phyloP scores from a whole-genome alignment of 2,797 vertebrate genomes.

The Falco peregrinus region DNA sequence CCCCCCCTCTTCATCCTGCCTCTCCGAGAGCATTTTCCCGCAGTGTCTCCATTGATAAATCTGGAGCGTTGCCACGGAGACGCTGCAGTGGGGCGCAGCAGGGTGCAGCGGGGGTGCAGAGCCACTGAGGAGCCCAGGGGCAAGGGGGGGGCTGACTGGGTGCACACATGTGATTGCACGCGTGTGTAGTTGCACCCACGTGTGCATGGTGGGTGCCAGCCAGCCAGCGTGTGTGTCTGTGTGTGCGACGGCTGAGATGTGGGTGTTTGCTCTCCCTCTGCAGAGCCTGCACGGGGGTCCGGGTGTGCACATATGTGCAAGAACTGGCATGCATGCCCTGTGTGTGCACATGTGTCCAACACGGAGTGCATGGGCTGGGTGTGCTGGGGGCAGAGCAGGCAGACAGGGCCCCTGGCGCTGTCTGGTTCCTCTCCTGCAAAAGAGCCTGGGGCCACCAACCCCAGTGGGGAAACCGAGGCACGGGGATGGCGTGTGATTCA shows the following conservation, averaged over 20 bases:
- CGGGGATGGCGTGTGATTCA: fast-evolving
- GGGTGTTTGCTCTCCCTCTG: background rate
- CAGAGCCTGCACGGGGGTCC: fast-evolving
- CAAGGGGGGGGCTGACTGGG: too few relatives aligned
- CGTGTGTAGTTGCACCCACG: background rate
- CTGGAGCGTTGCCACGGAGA: conserved; percentile 19
- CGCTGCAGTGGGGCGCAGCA: background rate
- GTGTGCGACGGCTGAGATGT: background rate
- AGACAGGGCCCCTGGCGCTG: fast-evolving
- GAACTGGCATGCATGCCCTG: background rate
- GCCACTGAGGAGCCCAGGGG: background rate
- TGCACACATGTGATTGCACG: fast-evolving
- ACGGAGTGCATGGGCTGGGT: fast-evolving
- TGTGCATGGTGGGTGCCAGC: background rate
- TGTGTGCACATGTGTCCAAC: fast-evolving
- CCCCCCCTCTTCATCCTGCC: background rate
- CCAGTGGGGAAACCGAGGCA: background rate
- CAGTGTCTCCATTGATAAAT: conserved; percentile 46
- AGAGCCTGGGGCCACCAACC: background rate
- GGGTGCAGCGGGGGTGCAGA: background rate
- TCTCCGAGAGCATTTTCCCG: background rate
- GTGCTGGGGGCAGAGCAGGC: background rate
- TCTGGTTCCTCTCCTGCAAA: background rate
- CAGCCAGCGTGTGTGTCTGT: background rate
- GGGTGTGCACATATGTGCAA: background rate